These are phyloP conservation scores for Xestia ashworthii DNA, from an alignment of 2,888 invertebrate genomes.

Conservation along the genomic window DNA sequence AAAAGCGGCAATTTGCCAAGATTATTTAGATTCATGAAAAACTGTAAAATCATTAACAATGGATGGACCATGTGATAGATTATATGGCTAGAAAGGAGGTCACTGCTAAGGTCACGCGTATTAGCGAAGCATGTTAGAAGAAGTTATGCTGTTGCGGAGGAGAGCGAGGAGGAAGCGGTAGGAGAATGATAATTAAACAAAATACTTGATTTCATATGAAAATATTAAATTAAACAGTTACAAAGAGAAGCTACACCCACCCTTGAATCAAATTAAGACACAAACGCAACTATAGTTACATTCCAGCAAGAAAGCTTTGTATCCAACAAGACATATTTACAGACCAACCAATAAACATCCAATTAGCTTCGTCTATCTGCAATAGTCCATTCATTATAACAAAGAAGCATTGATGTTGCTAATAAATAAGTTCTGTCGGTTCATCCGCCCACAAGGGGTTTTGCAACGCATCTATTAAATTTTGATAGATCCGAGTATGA, in stretches of 20 bases:
- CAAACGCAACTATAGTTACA: not conserved
- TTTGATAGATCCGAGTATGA: constrained; percentile 79
- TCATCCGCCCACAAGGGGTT: constrained; percentile 79
- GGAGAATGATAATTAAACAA: not conserved
- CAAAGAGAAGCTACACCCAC: not conserved
- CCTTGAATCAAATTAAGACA: constrained; percentile 8
- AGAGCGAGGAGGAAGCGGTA: too few relatives aligned
- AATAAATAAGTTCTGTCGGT: constrained; percentile 75
- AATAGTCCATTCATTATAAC: constrained; percentile 73
- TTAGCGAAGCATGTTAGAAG: too few relatives aligned
- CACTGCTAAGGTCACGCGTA: too few relatives aligned
- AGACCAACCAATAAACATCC: constrained; percentile 58
- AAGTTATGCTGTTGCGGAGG: too few relatives aligned
- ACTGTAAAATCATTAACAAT: too few relatives aligned
- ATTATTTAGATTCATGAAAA: not conserved
- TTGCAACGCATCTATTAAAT: constrained; percentile 85
- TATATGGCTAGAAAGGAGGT: too few relatives aligned
- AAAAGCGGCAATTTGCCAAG: not conserved
- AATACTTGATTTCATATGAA: not conserved
- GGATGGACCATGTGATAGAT: too few relatives aligned
- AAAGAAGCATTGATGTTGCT: constrained; percentile 72
- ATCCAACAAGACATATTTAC: constrained; percentile 58
- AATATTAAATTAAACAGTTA: not conserved
- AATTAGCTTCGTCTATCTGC: constrained; percentile 63
- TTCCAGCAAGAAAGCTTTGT: constrained; percentile 19